Evolutionary conservation across 2,113 vertebrate species (phyloP), one percentile per base, ranked within the genome.

Genomic region (human): DNA sequence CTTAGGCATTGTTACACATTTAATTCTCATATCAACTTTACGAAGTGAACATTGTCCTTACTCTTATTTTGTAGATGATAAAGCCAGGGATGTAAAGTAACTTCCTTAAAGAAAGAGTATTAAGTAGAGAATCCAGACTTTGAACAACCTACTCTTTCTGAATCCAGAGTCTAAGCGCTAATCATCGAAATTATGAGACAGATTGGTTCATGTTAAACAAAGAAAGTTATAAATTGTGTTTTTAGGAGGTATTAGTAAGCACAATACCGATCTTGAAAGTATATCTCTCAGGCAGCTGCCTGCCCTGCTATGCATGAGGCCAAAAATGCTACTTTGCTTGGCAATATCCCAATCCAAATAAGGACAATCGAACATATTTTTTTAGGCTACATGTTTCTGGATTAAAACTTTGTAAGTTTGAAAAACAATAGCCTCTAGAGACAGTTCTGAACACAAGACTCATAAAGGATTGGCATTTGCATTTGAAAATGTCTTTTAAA

Each of bases 381-480:
- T 87, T 68, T 17, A 93, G 32, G 50, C 50, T 43, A 87, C 73
- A 64, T 94, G 68, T 79, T 94, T 93, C 75, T 97, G 84, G 73
- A 93, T 96, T 95, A 87, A n/a, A 96, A 94, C 45, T 96, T 27
- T 82, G 76, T 22, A 14, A 55, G 40, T 96, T 64, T 98, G 92
- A 96, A 94, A 97, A 94, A 61, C 64, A 95, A 85, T 93, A 92
- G 25, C 30, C 86, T 92, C 89, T 57, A 88, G 96, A 89, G 92
- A 93, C 6, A 83, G 11, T 78, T 97, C 57, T 66, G 52, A 93
- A 93, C 90, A 57, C 4, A 89, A 75, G 20, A 73, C 16, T 96
- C 40, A 76, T 55, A 97, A 97, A 91, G 95, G 50, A 93, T 6
- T 96, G 25, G 52, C 64, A 97, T 96, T 97, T 98, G 17, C 75